A percentile compares a stretch with the other conserved stretches of the same genome.
Conservation (phyloP, 2,113 vertebrate species). For the Anolis carolinensis region DNA sequence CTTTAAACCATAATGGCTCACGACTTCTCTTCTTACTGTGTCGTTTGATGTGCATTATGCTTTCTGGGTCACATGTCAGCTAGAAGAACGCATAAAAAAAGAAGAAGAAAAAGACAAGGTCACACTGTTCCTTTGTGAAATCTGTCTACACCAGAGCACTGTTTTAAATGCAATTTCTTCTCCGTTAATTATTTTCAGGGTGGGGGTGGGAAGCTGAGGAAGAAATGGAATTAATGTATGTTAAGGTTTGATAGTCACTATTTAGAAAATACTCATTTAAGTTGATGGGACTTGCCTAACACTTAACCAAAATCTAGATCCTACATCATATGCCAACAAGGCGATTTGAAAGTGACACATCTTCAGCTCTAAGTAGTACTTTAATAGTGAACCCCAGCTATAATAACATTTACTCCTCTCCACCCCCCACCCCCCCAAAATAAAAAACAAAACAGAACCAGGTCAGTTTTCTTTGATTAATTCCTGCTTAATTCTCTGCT, state of each 20-base stretch:
- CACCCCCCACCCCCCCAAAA: no score
- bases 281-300: neutral
- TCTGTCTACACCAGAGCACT: neutral
- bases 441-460: no score
- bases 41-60: neutral
- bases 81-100: conserved; percentile 2
- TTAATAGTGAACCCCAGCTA: no score
- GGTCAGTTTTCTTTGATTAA: no score
- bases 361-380: neutral
- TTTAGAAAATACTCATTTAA: neutral
- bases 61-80: conserved; percentile 13
- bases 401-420: neutral
- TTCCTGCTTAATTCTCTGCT: no score
- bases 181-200: neutral
- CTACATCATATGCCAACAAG: neutral
- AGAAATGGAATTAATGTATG: neutral
- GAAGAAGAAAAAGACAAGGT: neutral
- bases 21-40: neutral
- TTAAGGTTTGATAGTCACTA: neutral
- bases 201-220: no score
- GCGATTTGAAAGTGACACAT: neutral
- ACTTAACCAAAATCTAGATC: neutral
- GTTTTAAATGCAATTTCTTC: neutral
- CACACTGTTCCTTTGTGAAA: neutral
- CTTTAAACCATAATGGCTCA: neutral